Conservation (phyloP, 1,140 invertebrate genomes). For the Trichomalopsis sarcophagae region DNA sequence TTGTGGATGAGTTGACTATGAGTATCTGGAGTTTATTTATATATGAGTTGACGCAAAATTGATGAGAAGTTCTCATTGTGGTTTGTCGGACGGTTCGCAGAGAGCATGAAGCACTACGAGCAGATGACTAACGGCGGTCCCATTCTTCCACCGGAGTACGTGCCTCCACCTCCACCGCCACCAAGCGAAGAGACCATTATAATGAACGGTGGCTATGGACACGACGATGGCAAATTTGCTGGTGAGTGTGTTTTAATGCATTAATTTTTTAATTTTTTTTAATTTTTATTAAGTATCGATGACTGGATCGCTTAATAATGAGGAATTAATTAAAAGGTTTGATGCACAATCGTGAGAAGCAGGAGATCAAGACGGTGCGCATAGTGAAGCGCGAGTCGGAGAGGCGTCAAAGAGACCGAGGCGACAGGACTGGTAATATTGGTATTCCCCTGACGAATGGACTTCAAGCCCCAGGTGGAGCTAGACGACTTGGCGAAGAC, state of each 20-base stretch:
- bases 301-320: not conserved
- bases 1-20: not conserved
- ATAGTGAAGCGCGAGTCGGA: conserved; percentile 95
- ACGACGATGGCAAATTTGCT: conserved; percentile 67
- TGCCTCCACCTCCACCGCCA: conserved; percentile 65
- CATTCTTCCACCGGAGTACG: conserved; percentile 67
- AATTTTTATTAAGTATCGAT: too few relatives aligned
- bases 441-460: conserved; percentile 73
- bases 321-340: conserved; percentile 76
- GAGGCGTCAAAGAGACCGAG: conserved; percentile 84
- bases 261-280: too few relatives aligned
- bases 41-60: not conserved
- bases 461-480: conserved; percentile 64
- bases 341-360: conserved; percentile 87
- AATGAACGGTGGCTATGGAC: conserved; percentile 64
- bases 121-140: conserved; percentile 57
- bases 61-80: not conserved
- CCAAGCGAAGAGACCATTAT: conserved; percentile 60
- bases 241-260: conserved; percentile 51
- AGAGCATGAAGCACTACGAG: conserved; percentile 61
- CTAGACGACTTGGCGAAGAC: conserved; percentile 65
- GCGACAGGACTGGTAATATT: conserved; percentile 75
- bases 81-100: conserved; percentile 41
- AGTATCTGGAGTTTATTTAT: conserved; percentile 4
- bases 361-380: conserved; percentile 93